Percentiles rank a stretch among this genome's conserved stretches.
Evolutionary conservation across 1,140 invertebrate species (phyloP).

Genomic region (Danaus melanippus): DNA sequence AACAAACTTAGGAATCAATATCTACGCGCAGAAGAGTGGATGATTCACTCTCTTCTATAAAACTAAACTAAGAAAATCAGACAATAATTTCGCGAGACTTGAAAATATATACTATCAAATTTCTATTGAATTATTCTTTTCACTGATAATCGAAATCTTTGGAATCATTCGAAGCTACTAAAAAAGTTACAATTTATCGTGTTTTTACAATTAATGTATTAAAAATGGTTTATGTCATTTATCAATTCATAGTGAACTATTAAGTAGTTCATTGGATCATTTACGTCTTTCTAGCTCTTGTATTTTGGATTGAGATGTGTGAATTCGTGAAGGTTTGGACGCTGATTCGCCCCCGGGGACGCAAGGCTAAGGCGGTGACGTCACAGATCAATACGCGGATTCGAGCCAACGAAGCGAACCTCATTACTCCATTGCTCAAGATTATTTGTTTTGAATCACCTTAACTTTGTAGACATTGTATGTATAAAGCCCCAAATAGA

Average conservation of each 20-base stretch:
- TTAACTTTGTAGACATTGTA: neutral
- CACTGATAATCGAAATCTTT: too few species aligned
- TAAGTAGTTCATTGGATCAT: too few species aligned
- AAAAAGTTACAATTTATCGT: too few species aligned
- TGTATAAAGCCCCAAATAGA: neutral
- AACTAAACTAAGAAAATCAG: conserved; percentile 2
- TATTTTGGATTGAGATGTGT: conserved; percentile 8
- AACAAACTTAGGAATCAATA: conserved; percentile 14
- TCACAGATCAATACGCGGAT: conserved; percentile 52
- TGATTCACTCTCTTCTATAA: too few species aligned
- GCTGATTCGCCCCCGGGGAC: conserved; percentile 20
- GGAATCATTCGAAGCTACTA: too few species aligned
- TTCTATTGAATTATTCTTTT: conserved; percentile 4
- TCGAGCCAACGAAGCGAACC: conserved; percentile 3
- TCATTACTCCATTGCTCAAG: conserved; percentile 5
- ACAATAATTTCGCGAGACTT: conserved; percentile 7
- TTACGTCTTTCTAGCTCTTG: too few species aligned
- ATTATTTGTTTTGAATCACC: neutral
- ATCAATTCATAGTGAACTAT: too few species aligned
- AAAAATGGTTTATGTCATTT: too few species aligned
- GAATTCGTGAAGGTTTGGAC: conserved; percentile 13
- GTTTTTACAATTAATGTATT: too few species aligned
- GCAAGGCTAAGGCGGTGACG: conserved; percentile 54
- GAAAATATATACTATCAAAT: conserved; percentile 15
- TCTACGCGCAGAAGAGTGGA: conserved; percentile 11